Conservation (phyloP, 2,113 vertebrate genomes). For the Burhinus bistriatus region DNA sequence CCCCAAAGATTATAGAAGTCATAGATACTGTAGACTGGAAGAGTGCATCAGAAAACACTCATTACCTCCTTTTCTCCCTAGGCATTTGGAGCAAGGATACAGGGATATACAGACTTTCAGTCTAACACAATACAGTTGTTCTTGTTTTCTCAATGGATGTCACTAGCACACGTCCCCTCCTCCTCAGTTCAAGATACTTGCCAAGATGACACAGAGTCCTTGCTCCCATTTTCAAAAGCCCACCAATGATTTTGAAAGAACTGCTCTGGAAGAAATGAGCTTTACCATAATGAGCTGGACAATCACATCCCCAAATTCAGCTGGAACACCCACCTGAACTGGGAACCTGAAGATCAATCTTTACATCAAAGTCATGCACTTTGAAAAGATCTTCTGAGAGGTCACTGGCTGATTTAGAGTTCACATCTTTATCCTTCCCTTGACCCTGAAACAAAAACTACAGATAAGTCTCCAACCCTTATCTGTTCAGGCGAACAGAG, state of each 20-base stretch:
- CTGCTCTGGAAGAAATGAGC: not conserved
- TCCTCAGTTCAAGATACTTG: not conserved
- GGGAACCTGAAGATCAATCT: constrained; percentile 98
- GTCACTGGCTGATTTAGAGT: constrained; percentile 90
- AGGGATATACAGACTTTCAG: not conserved
- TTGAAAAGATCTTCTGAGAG: constrained; percentile 99
- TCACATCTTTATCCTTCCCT: constrained; percentile 89
- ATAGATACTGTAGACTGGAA: not conserved
- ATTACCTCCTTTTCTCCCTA: not conserved
- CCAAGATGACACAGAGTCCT: not conserved
- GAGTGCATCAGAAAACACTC: not conserved
- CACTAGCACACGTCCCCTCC: not conserved
- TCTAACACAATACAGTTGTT: not conserved
- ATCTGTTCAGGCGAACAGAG: not conserved
- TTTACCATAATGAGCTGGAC: not conserved
- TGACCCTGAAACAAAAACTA: constrained; percentile 75
- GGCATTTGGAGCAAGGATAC: not conserved
- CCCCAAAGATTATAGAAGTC: not conserved
- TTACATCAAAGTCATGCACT: constrained; percentile 98
- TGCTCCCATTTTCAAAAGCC: not conserved
- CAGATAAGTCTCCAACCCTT: not conserved
- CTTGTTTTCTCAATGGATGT: not conserved
- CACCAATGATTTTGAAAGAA: not conserved
- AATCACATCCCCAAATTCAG: not conserved
- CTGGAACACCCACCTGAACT: constrained; percentile 85